These are phyloP conservation scores for Sebastes hubbsi DNA, from an alignment of 2,797 vertebrate species.

Conservation along the genomic window DNA sequence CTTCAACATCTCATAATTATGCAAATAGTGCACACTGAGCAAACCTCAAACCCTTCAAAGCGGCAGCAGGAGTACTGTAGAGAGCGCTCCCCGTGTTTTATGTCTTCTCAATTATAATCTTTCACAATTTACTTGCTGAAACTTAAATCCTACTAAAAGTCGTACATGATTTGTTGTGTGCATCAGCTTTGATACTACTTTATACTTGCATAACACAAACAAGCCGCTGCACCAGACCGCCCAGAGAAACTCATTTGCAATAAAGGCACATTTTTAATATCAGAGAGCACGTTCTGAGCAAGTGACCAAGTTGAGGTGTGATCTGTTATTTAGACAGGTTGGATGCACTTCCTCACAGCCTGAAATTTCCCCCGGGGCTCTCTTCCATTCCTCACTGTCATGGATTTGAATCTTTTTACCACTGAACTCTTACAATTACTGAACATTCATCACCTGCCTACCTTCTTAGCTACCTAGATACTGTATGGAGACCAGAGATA, in stretches of 20 bases:
- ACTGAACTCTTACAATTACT: constrained; percentile 86
- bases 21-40: constrained; percentile 15
- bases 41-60: constrained; percentile 24
- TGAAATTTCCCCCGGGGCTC: constrained; percentile 86
- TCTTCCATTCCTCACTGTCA: constrained; percentile 87
- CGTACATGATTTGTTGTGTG: neutral
- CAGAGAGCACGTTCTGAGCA: constrained; percentile 80
- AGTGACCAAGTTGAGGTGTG: constrained; percentile 85
- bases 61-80: neutral
- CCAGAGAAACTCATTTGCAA: constrained; percentile 68
- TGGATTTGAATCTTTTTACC: constrained; percentile 87
- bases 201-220: constrained; percentile 41
- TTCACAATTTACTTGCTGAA: constrained; percentile 8
- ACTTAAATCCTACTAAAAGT: neutral
- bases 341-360: constrained; percentile 84
- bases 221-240: constrained; percentile 30
- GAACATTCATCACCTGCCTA: constrained; percentile 81
- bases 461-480: constrained; percentile 66
- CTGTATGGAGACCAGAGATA: constrained; percentile 66
- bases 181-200: neutral
- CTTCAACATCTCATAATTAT: constrained; percentile 28
- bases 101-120: neutral
- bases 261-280: constrained; percentile 75
- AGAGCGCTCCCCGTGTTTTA: neutral
- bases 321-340: constrained; percentile 90